A percentile compares a stretch with the other conserved stretches of the same genome.
Conservation (phyloP, 2,113 vertebrate genomes). For the Trematomus loennbergii region DNA sequence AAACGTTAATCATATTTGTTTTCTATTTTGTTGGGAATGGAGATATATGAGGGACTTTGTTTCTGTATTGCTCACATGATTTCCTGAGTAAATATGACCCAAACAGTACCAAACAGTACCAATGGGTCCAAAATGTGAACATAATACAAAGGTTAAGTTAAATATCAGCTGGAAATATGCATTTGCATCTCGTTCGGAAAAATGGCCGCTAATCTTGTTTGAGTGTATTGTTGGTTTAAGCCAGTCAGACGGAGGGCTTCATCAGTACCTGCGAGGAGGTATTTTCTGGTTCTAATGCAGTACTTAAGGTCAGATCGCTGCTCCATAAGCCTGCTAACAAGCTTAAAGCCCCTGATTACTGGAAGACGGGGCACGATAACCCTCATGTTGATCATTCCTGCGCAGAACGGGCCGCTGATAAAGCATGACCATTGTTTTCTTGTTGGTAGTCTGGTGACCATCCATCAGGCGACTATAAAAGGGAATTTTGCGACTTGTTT, state of each 20-base stretch:
- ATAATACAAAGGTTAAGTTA: no score
- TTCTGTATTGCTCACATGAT: no score
- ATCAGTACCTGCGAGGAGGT: slow-evolving; percentile 45
- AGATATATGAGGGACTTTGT: no score
- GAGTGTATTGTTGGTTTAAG: slow-evolving; percentile 7
- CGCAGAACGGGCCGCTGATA: slow-evolving; percentile 27
- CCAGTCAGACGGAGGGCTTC: slow-evolving; percentile 13
- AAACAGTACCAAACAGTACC: no score
- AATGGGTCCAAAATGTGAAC: no score
- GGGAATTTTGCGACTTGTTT: slow-evolving; percentile 64
- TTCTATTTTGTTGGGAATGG: no score
- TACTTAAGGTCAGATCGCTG: slow-evolving; percentile 58
- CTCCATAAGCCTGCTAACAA: slow-evolving; percentile 74
- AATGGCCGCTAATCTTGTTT: slow-evolving; percentile 26
- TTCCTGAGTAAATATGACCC: no score
- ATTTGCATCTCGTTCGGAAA: not conserved
- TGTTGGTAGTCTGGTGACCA: slow-evolving; percentile 29
- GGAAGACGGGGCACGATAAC: slow-evolving; percentile 52
- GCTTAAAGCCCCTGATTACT: slow-evolving; percentile 70
- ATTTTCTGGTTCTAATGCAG: slow-evolving; percentile 57
- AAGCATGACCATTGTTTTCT: slow-evolving; percentile 59
- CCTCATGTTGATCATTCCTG: slow-evolving; percentile 49
- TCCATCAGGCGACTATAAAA: slow-evolving; percentile 56
- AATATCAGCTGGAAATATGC: not conserved
- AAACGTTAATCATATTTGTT: no score